Conservation (phyloP, 1,140 invertebrate genomes). For the Brachionus rubens region DNA sequence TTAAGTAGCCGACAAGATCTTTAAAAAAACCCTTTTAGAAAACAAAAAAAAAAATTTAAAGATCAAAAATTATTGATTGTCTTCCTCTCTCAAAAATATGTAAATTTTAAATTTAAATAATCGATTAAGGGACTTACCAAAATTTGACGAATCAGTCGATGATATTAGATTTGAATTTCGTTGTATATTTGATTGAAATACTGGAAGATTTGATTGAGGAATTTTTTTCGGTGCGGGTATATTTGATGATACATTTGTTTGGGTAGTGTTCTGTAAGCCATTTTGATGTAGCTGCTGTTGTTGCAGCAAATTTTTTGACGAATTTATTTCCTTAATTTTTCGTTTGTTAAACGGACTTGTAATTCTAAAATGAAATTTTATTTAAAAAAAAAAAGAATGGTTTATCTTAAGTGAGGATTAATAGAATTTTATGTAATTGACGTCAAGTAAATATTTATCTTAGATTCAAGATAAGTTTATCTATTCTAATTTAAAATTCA, state of each 20-base stretch:
- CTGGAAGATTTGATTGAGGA: conserved; percentile 9
- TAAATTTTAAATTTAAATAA: background rate
- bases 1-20: too few species aligned
- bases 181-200: conserved; percentile 22
- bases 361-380: too few species aligned
- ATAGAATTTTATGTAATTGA: background rate
- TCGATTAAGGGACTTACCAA: background rate
- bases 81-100: background rate
- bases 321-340: conserved; percentile 38
- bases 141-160: conserved; percentile 18
- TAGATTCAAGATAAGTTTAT: background rate
- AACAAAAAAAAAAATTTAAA: too few species aligned
- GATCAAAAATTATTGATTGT: conserved; percentile 25
- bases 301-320: conserved; percentile 25
- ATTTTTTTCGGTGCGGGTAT: conserved; percentile 39
- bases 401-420: background rate
- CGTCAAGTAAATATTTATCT: background rate
- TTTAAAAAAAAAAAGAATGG: background rate
- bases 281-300: conserved; percentile 7
- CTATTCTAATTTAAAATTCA: too few species aligned
- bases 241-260: background rate
- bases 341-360: conserved; percentile 46
- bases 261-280: background rate
- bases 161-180: conserved; percentile 39
- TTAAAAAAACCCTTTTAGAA: too few species aligned